Evolutionary conservation across 35 echinoderm and acorn worm genomes (phyloP).

Genomic region (Chiridota heheva): DNA sequence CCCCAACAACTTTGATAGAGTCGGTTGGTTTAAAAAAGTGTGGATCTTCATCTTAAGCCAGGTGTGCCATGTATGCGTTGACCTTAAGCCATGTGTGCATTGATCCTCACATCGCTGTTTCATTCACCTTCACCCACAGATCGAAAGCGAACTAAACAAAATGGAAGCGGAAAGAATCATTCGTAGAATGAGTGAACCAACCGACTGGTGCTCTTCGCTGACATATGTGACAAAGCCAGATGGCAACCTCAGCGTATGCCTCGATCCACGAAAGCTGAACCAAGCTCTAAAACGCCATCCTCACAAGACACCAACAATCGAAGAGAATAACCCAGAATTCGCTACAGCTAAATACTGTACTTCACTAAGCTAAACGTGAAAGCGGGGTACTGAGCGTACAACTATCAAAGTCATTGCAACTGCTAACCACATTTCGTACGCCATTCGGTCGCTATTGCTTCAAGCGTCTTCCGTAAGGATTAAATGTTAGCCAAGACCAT

Average conservation of each 20-base stretch:
- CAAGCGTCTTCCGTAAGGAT: constrained; percentile 48
- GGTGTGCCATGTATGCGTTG: background rate
- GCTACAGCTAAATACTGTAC: background rate
- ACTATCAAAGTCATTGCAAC: constrained; percentile 14
- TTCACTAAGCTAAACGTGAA: constrained; percentile 62
- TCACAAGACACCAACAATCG: constrained; percentile 29
- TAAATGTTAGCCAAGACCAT: constrained; percentile 56
- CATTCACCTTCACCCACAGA: constrained; percentile 13
- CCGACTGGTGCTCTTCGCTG: constrained; percentile 27
- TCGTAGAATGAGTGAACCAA: background rate
- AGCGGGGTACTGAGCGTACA: constrained; percentile 47
- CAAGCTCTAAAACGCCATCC: background rate
- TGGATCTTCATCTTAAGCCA: constrained; percentile 19
- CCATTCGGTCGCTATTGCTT: constrained; percentile 54
- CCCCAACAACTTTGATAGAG: constrained; percentile 35
- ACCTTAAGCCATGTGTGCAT: too few species aligned
- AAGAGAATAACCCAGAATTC: constrained; percentile 41
- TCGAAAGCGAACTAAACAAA: constrained; percentile 32
- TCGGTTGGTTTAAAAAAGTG: constrained; percentile 22
- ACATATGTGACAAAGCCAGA: constrained; percentile 47
- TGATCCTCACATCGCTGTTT: constrained; percentile 17
- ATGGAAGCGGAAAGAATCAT: constrained; percentile 38
- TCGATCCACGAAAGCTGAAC: constrained; percentile 44
- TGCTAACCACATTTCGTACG: constrained; percentile 59
- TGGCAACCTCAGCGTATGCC: constrained; percentile 28